These are phyloP conservation scores for Empis stercorea DNA, from an alignment of 2,888 invertebrate genomes.

Conservation along the genomic window DNA sequence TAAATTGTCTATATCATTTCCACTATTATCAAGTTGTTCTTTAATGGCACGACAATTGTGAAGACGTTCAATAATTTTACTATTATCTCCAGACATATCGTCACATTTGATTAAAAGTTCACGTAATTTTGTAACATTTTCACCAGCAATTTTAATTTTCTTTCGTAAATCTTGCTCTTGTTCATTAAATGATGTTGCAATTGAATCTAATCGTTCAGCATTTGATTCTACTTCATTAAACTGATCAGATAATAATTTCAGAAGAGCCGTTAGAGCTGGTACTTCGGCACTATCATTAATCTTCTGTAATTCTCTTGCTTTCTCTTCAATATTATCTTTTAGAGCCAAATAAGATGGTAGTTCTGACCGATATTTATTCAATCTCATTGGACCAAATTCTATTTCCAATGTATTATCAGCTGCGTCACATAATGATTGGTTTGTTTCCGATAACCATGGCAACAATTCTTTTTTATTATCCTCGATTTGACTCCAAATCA, in stretches of 20 bases:
- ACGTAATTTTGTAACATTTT: slow-evolving; percentile 56
- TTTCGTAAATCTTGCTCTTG: slow-evolving; percentile 60
- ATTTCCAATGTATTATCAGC: slow-evolving; percentile 66
- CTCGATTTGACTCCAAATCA: slow-evolving; percentile 89
- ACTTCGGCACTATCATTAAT: slow-evolving; percentile 59
- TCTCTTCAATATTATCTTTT: slow-evolving; percentile 62
- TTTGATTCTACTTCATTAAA: slow-evolving; percentile 61
- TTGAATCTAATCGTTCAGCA: slow-evolving; percentile 59
- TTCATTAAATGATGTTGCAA: slow-evolving; percentile 59
- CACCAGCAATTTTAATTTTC: slow-evolving; percentile 57
- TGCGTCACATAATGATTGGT: slow-evolving; percentile 60
- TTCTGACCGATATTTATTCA: slow-evolving; percentile 77
- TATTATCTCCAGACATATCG: slow-evolving; percentile 77
- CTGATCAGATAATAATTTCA: slow-evolving; percentile 56
- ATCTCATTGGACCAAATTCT: slow-evolving; percentile 61
- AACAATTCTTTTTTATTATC: slow-evolving; percentile 71
- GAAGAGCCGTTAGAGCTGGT: slow-evolving; percentile 51
- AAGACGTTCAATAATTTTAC: slow-evolving; percentile 66
- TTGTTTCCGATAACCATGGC: slow-evolving; percentile 74
- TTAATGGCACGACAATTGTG: slow-evolving; percentile 61
- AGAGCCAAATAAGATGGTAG: slow-evolving; percentile 63
- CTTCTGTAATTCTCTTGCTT: slow-evolving; percentile 65
- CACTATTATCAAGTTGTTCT: slow-evolving; percentile 53
- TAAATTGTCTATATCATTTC: slow-evolving; percentile 53
- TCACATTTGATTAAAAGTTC: slow-evolving; percentile 82